Base-by-base conservation (phyloP, 2,888 invertebrate genomes). In the Stenolophus ochropezus region DNA sequence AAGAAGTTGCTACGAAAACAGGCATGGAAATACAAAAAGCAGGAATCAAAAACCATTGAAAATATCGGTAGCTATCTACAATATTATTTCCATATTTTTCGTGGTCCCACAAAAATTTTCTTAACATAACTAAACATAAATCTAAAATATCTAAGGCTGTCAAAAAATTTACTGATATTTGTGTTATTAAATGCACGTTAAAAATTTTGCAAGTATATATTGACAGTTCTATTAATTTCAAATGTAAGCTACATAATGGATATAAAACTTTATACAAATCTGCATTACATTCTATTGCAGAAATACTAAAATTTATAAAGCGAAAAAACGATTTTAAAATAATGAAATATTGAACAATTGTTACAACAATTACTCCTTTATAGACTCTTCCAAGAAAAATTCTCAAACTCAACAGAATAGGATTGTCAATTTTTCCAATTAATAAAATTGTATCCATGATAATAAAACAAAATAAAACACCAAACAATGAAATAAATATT, bases 101-200 rank as follows among this genome's bases (percentile, higher is more conserved):
- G 2, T 61, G 3, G 8, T 14, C 23, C 20, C 20, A 61, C 8
- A 23, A n/a, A 4, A 27, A 14, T 14, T 61, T 11, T 61, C 61
- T 11, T 21, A 61, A 11, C 25, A 21, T 11, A 16, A 71, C 71
- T 11, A 71, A 20, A 71, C n/a, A 61, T 25, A 61, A 4, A 61
- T 61, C 25, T 25, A 61, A 6, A 16, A 71, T 18, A 71, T 71
- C 71, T 21, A 71, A 4, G 1, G 20, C n/a, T 18, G 71, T 71
- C 18, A 71, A 6, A 33, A 71, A 71, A 71, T 71, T 71, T 1
- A 71, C 11, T 42, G 71, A 33, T 20, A 71, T 71, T 47, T 71
- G 71, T 1, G n/a, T 33, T 4, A 71, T n/a, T 11, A 71, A 6
- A 11, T 71, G 71, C 11, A 16, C 16, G 6, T 71, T 71, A 42